Percentiles rank a stretch among this genome's conserved stretches.
Evolutionary conservation across 2,797 vertebrate species (phyloP).

Genomic region (Eulemur rubriventer): DNA sequence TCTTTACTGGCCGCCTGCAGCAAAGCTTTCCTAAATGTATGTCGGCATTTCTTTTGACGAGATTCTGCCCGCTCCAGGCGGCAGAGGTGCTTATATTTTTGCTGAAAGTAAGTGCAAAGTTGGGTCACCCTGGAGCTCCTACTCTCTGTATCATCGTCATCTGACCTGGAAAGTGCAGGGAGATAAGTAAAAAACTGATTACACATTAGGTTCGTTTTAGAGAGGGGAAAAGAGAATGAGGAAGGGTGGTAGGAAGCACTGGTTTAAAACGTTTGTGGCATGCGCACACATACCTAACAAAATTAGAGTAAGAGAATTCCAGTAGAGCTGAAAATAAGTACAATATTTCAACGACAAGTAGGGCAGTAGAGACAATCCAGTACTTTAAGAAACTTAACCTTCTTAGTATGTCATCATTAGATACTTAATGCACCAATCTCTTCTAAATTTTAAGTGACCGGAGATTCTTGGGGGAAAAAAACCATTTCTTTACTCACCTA

Average conservation of each 20-base stretch:
- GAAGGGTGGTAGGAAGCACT: too few relatives aligned
- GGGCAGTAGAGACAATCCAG: background rate
- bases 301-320: background rate
- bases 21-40: conserved; percentile 95
- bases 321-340: background rate
- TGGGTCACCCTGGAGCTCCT: conserved; percentile 94
- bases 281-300: background rate
- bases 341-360: background rate
- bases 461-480: conserved; percentile 57
- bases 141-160: conserved; percentile 88
- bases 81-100: conserved; percentile 99
- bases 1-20: conserved; percentile 95
- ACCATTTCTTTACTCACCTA: conserved; percentile 73
- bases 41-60: conserved; percentile 95
- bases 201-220: background rate
- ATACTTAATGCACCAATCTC: conserved; percentile 53
- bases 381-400: conserved; percentile 43
- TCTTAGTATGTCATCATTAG: conserved; percentile 65
- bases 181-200: conserved; percentile 45
- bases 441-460: conserved; percentile 70
- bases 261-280: background rate
- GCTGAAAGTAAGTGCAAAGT: conserved; percentile 98
- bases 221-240: background rate
- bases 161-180: conserved; percentile 85
- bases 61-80: conserved; percentile 96